Evolutionary conservation across 2,888 invertebrate species (phyloP), one percentile per base, ranked within the genome.

Genomic region (Thyatira batis): DNA sequence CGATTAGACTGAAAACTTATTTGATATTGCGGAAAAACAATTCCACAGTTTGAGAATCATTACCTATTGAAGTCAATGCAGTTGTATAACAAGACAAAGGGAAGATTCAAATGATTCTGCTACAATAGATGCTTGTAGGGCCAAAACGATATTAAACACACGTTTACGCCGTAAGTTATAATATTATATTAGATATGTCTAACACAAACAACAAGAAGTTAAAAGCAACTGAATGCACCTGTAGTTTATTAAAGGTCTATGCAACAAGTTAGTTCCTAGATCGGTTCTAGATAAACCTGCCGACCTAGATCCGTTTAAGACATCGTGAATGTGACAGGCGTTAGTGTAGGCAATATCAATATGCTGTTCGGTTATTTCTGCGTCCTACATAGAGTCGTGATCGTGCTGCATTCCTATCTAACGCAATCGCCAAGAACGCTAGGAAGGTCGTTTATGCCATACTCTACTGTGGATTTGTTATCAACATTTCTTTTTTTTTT

Each of bases 371-470:
- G 63, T 70, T 73, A 70, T 74, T 78, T 74, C 70, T 73, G 69
- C 73, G 79, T 70, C 82, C 80, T 73, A 82, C 79, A 80, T 75
- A 51, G 53, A 61, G 73, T 84, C 87, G 86, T 86, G 84, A 82
- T 78, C 79, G 67, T 67, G 60, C 78, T 70, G 82, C 88, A 88
- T 89, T 86, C 89, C 84, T 63, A 58, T 56, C 72, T 76, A 78
- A 85, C 85, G 84, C 84, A 85, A 85, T 79, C 77, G 73, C 75
- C 70, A 71, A 76, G 72, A 73, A 52, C 69, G 65, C 57, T 65
- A 70, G 78, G 81, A 83, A 85, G 87, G 85, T 81, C 82, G 78
- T 48, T 27, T 25, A 23, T 60, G 50, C 53, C 30, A 51, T 52
- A 56, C 51, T 48, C 58, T 65, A 46, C 61, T 63, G 63, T 65